Evolutionary conservation across 1,140 invertebrate species (phyloP), one percentile per base, ranked within the genome.

Genomic region (Drosophila gunungcola): DNA sequence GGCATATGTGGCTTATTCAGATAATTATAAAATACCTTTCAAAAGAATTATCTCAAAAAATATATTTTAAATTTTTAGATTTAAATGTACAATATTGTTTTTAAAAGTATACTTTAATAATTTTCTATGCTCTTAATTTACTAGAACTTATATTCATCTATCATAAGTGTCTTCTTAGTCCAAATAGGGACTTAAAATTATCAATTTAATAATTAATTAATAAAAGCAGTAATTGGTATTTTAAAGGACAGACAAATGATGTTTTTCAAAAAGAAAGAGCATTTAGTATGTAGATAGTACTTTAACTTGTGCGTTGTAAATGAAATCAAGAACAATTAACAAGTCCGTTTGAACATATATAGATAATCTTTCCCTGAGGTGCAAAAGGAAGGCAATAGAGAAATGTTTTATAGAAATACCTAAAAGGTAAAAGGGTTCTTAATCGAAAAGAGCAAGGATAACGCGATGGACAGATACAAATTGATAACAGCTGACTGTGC

Each of bases 381-480:
- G 10, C 13, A 39, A 42, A 12, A 36, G 10, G 13, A 43, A 36
- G 21, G 21, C 25, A 42, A 36, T 36, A 7, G 45, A 7, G 12
- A 5, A 25, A 45, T 4, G 29, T 32, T 32, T 6, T 32, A 32
- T 6, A 32, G 29, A 32, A 0, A 32, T 32, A n/a, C n/a, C n/a
- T n/a, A 32, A 32, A 42, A 9, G 21, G 36, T 29, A n/a, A n/a
- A 46, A 39, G 29, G 43, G 32, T 54, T 39, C 12, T 25, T n/a
- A 32, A 32, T 32, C 29, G 29, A 32, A 6, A 32, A 2, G 21
- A 16, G 10, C 16, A n/a, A 7, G 6, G 34, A 42, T 21, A 51
- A 52, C 6, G 29, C n/a, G 32, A 36, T 67, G 5, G 64, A 36
- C 32, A 58, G 65, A 38, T 43, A 52, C 13, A 34, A 51, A 52